phyloP scores from a whole-genome alignment of 2,888 invertebrate genomes.

The Nomada lathburiana region DNA sequence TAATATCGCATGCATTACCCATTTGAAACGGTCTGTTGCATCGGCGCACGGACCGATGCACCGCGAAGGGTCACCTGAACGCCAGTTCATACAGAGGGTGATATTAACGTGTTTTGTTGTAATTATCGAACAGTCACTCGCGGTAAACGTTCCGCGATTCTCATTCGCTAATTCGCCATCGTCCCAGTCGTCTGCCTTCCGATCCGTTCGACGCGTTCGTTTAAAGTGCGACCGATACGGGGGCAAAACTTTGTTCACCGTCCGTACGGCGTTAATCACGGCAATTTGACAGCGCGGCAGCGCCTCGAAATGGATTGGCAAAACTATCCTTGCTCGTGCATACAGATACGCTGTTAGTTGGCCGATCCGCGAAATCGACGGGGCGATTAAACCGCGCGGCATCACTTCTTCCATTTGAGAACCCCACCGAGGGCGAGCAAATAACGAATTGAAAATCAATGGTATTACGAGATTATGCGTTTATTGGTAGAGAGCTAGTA shows the following conservation, averaged over 20 bases:
- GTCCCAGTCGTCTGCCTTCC: slow-evolving; percentile 6
- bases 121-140: slow-evolving; percentile 72
- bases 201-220: not conserved
- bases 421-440: slow-evolving; percentile 68
- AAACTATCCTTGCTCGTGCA: slow-evolving; percentile 28
- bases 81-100: slow-evolving; percentile 71
- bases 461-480: slow-evolving; percentile 77
- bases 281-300: not conserved
- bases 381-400: slow-evolving; percentile 68
- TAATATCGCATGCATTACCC: slow-evolving; percentile 78
- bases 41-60: slow-evolving; percentile 64
- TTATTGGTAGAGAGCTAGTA: slow-evolving; percentile 74
- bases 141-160: slow-evolving; percentile 66
- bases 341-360: slow-evolving; percentile 54
- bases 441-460: slow-evolving; percentile 79
- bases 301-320: not conserved
- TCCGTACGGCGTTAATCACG: not conserved
- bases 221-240: not conserved
- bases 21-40: slow-evolving; percentile 67
- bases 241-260: not conserved
- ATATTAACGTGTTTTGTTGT: slow-evolving; percentile 77
- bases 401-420: slow-evolving; percentile 73
- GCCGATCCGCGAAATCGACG: slow-evolving; percentile 30
- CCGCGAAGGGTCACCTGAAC: slow-evolving; percentile 69
- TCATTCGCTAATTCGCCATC: slow-evolving; percentile 59